A percentile compares a stretch with the other conserved stretches of the same genome.
Conservation (phyloP, 2,888 invertebrate genomes). For the Bembecia ichneumoniformis region DNA sequence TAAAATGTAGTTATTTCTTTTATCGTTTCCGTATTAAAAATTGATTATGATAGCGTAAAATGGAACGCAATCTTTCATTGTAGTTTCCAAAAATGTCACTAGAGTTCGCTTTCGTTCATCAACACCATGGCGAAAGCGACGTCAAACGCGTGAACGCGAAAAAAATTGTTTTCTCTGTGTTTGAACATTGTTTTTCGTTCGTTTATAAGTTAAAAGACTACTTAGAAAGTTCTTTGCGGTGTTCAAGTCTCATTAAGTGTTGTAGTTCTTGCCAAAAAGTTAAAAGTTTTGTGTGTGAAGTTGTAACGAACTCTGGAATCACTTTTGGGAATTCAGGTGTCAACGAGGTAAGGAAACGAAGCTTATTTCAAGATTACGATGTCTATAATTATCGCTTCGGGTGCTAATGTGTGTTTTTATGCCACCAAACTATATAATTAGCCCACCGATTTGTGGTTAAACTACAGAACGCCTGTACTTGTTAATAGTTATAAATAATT, state of each 20-base stretch:
- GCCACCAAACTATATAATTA: constrained; percentile 20
- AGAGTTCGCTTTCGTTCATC: constrained; percentile 26
- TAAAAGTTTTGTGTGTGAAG: constrained; percentile 60
- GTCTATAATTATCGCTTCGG: constrained; percentile 45
- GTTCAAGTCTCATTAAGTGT: constrained; percentile 35
- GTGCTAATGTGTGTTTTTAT: constrained; percentile 24
- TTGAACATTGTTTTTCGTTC: constrained; percentile 54
- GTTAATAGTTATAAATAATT: constrained; percentile 63
- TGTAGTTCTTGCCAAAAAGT: constrained; percentile 43
- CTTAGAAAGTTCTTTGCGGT: constrained; percentile 40
- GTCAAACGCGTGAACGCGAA: constrained; percentile 64
- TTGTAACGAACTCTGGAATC: constrained; percentile 66
- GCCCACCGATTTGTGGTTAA: constrained; percentile 22
- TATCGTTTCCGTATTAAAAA: neutral
- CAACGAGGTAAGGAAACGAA: constrained; percentile 69
- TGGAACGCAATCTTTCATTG: constrained; percentile 16
- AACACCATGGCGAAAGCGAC: constrained; percentile 64
- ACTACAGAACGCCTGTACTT: constrained; percentile 21
- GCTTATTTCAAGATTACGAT: constrained; percentile 50
- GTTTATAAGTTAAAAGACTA: constrained; percentile 54
- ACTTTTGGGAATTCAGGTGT: constrained; percentile 63
- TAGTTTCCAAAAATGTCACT: constrained; percentile 21
- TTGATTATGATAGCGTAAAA: constrained; percentile 16
- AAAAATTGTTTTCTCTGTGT: constrained; percentile 62
- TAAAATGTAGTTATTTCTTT: too few species aligned